Base-by-base conservation (phyloP, 1,140 invertebrate genomes). In the Bemisia tabaci region DNA sequence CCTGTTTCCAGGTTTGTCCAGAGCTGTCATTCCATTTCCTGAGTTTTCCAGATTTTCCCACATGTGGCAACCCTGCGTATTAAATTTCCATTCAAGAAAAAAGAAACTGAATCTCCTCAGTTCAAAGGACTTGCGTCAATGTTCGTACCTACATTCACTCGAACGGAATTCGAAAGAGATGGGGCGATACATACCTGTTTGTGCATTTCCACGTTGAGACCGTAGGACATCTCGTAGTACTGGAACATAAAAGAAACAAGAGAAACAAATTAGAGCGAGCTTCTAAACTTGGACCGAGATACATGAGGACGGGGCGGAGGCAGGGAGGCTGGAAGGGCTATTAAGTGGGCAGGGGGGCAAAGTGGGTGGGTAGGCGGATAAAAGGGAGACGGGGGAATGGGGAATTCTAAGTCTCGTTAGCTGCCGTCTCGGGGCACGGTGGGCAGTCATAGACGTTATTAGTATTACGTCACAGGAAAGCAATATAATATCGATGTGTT, bases 181-280 rank as follows among this genome's bases (percentile, higher is more conserved):
- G 33, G 5, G 33, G 17, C 33, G 17, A 62, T 48, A 68, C 85
- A 86, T 85, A 95, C 92, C 89, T 97, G 97, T 87, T 98, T 98
- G 81, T 97, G 95, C 94, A 98, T 97, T 85, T 99, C 97, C 74
- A 98, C 94, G 81, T 98, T 98, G 76, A 98, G 85, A 71, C 95
- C 95, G 82, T 97, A 98, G 26, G 95, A 97, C 94, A 98, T 98
- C 84, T 98, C 96, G 84, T 98, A 98, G 82, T 98, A 98, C 95
- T 97, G 87, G 73, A 92, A 92, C 78, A 84, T 74, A 83, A 78
- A 80, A 75, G 71, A 71, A 71, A 71, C 63, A 48, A 48, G 33
- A 48, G 17, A 48, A 48, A 48, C 5, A 48, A 48, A 48, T 48
- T 48, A 39, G 64, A 63, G 23, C 39, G 17, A 48, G 17, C 33